A percentile compares a stretch with the other conserved stretches of the same genome.
These are phyloP conservation scores for Sarcophilus harrisii DNA, from an alignment of 2,797 vertebrate genomes.

Conservation along the genomic window DNA sequence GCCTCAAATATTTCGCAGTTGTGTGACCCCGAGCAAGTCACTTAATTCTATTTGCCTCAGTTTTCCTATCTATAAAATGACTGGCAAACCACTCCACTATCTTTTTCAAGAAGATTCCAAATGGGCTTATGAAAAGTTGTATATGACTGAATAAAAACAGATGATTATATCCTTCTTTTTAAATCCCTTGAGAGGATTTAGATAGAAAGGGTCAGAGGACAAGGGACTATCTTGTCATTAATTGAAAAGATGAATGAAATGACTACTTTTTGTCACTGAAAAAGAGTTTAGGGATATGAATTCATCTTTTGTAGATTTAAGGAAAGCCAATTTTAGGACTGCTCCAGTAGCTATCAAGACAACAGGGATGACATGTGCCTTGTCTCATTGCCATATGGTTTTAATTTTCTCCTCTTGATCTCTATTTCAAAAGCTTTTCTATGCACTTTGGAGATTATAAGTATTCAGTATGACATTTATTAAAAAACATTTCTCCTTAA, in stretches of 20 bases:
- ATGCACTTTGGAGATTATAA: background rate
- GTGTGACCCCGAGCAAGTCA: background rate
- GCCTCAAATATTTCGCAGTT: background rate
- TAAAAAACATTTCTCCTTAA: background rate
- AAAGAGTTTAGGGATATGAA: background rate
- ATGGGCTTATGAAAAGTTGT: background rate
- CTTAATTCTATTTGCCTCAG: background rate
- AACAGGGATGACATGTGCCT: background rate
- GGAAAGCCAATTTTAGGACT: background rate
- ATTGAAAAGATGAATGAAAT: background rate
- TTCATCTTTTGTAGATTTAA: background rate
- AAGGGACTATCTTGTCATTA: background rate
- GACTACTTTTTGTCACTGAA: background rate
- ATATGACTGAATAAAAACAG: background rate
- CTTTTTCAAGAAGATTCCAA: background rate
- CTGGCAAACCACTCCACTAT: background rate
- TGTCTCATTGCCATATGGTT: background rate
- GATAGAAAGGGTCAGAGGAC: background rate
- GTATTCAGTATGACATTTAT: background rate
- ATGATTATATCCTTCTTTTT: background rate
- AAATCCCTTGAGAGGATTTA: background rate
- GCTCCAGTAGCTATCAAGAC: background rate
- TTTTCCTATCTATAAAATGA: background rate
- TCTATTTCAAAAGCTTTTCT: background rate
- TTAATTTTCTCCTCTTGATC: background rate